A percentile compares a stretch with the other conserved stretches of the same genome.
phyloP scores from a whole-genome alignment of 2,888 invertebrate genomes.

The Carabus problematicus region DNA sequence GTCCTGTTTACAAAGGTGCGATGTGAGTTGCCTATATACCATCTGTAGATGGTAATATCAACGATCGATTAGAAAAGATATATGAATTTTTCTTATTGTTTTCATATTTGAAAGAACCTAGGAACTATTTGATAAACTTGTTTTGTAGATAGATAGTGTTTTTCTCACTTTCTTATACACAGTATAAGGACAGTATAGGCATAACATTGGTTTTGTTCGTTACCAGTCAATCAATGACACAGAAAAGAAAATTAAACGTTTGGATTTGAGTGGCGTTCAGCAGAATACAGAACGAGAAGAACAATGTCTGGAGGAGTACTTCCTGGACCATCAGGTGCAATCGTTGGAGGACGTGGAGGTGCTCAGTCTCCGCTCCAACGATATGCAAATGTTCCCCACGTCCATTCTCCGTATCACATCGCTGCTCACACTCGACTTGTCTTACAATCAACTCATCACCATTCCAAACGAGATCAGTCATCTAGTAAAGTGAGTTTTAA shows the following conservation, averaged over 20 bases:
- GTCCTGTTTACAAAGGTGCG: too few relatives aligned
- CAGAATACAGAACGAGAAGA: constrained; percentile 50
- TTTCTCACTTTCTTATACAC: too few relatives aligned
- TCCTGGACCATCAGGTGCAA: constrained; percentile 55
- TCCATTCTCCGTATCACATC: constrained; percentile 67
- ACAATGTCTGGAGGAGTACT: constrained; percentile 54
- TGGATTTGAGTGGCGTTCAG: constrained; percentile 57
- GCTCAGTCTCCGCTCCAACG: constrained; percentile 63
- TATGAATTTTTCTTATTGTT: too few relatives aligned
- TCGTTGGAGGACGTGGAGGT: constrained; percentile 55
- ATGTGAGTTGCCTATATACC: too few relatives aligned
- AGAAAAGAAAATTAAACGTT: constrained; percentile 49
- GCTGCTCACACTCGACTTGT: constrained; percentile 71
- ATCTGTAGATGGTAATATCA: too few relatives aligned
- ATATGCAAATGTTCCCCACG: constrained; percentile 66
- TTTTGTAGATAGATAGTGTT: too few relatives aligned
- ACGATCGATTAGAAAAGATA: too few relatives aligned
- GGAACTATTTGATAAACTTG: too few relatives aligned
- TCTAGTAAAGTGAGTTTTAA: constrained; percentile 63
- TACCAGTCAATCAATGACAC: constrained; percentile 27
- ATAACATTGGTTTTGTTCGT: not conserved
- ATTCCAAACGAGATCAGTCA: constrained; percentile 70
- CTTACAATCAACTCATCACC: constrained; percentile 70
- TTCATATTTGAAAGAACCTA: too few relatives aligned
- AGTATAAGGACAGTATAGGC: too few relatives aligned